Evolutionary conservation across 35 echinoderm and acorn worm genomes (phyloP).

Genomic region (Apostichopus parvimensis): DNA sequence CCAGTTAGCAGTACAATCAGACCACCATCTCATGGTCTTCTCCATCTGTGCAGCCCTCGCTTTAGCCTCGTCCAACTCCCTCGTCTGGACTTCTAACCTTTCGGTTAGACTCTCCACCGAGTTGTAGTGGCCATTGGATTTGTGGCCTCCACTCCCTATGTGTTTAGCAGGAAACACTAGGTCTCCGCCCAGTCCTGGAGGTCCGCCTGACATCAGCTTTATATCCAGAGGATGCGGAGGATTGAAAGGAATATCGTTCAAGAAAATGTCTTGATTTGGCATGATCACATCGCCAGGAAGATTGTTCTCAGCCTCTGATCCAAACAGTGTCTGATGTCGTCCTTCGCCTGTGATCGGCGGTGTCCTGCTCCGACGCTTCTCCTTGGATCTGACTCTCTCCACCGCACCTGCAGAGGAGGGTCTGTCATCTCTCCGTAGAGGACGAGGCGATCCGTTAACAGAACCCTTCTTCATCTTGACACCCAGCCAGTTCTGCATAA

Average conservation of each 20-base stretch:
- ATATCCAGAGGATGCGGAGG: slow-evolving; percentile 70
- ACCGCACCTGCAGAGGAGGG: slow-evolving; percentile 41
- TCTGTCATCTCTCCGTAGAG: slow-evolving; percentile 41
- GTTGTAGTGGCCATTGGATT: slow-evolving; percentile 43
- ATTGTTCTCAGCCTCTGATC: slow-evolving; percentile 41
- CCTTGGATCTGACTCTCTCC: slow-evolving; percentile 38
- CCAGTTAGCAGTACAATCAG: slow-evolving; percentile 97
- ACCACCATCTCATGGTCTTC: slow-evolving; percentile 99
- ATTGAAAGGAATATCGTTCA: slow-evolving; percentile 44
- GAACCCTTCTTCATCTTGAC: slow-evolving; percentile 44
- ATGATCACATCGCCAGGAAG: slow-evolving; percentile 43
- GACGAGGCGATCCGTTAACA: slow-evolving; percentile 37
- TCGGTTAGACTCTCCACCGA: slow-evolving; percentile 71
- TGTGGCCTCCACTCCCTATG: slow-evolving; percentile 53
- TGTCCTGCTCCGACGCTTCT: slow-evolving; percentile 48
- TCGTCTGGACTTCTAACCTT: slow-evolving; percentile 78
- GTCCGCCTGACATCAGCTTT: slow-evolving; percentile 72
- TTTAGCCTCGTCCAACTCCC: slow-evolving; percentile 85
- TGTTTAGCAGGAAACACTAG: slow-evolving; percentile 47
- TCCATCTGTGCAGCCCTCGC: slow-evolving; percentile 97
- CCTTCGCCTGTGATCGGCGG: slow-evolving; percentile 19
- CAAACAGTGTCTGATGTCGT: slow-evolving; percentile 14
- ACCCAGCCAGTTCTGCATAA: neutral
- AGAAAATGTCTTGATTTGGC: slow-evolving; percentile 47
- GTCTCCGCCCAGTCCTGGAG: slow-evolving; percentile 52